Conservation (phyloP, 2,888 invertebrate genomes). For the Galerucella calmariensis region DNA sequence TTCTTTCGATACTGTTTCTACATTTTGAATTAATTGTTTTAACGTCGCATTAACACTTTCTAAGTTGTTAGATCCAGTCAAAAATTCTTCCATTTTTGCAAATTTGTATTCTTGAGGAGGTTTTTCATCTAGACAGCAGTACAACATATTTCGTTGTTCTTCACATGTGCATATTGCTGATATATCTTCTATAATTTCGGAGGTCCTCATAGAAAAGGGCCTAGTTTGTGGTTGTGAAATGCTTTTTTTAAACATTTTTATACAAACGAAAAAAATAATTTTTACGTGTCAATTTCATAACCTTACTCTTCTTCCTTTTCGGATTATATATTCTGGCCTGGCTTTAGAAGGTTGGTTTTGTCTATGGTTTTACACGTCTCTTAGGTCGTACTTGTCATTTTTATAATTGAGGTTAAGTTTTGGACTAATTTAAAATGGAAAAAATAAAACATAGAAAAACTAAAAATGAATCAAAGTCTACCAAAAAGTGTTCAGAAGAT, state of each 20-base stretch:
- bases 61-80: slow-evolving; percentile 53
- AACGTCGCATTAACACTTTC: slow-evolving; percentile 49
- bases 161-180: slow-evolving; percentile 47
- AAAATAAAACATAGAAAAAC: slow-evolving; percentile 42
- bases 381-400: slow-evolving; percentile 19
- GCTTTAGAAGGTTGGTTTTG: no score
- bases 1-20: slow-evolving; percentile 46
- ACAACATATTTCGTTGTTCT: slow-evolving; percentile 54
- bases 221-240: slow-evolving; percentile 43
- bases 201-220: slow-evolving; percentile 45
- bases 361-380: background rate
- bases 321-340: no score
- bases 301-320: background rate
- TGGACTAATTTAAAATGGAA: slow-evolving; percentile 40
- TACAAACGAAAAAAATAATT: background rate
- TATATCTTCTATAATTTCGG: slow-evolving; percentile 54
- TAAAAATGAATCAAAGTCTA: slow-evolving; percentile 31
- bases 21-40: slow-evolving; percentile 39
- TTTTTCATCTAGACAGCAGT: slow-evolving; percentile 54
- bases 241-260: slow-evolving; percentile 49
- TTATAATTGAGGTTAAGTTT: slow-evolving; percentile 11
- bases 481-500: slow-evolving; percentile 20
- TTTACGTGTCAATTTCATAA: background rate
- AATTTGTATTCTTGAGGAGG: slow-evolving; percentile 53
- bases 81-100: slow-evolving; percentile 54